phyloP scores from a whole-genome alignment of 2,888 invertebrate species.

The Eumacrocentrus americanus region DNA sequence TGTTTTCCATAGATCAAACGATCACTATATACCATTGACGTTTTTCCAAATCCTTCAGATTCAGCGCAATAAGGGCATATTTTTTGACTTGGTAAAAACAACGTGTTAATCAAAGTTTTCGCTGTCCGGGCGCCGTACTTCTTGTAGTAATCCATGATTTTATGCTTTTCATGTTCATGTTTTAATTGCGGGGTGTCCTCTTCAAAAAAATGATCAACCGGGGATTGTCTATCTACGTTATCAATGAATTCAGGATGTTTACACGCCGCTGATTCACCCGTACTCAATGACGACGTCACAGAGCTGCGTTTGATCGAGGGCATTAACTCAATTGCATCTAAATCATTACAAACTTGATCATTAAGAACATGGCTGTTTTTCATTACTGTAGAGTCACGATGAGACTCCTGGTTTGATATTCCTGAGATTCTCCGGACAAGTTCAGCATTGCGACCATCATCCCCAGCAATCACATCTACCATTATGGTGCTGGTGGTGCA shows the following conservation, averaged over 20 bases:
- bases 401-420: neutral
- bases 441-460: slow-evolving; percentile 3
- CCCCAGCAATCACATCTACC: slow-evolving; percentile 32
- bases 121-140: slow-evolving; percentile 38
- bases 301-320: neutral
- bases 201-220: slow-evolving; percentile 46
- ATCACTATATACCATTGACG: slow-evolving; percentile 53
- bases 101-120: slow-evolving; percentile 32
- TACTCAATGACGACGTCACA: slow-evolving; percentile 2
- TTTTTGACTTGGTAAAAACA: slow-evolving; percentile 30
- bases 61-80: slow-evolving; percentile 47
- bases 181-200: slow-evolving; percentile 37
- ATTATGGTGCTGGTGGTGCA: slow-evolving; percentile 36
- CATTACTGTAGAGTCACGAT: neutral
- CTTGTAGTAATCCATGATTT: slow-evolving; percentile 43
- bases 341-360: neutral
- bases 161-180: slow-evolving; percentile 28
- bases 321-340: neutral
- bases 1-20: slow-evolving; percentile 47
- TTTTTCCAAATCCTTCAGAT: slow-evolving; percentile 36
- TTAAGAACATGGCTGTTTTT: neutral
- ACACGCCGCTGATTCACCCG: neutral
- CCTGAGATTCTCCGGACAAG: neutral
- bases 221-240: no score
- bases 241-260: no score